Base-by-base conservation (phyloP, 2,888 invertebrate species). In the Heliothis peltigera region DNA sequence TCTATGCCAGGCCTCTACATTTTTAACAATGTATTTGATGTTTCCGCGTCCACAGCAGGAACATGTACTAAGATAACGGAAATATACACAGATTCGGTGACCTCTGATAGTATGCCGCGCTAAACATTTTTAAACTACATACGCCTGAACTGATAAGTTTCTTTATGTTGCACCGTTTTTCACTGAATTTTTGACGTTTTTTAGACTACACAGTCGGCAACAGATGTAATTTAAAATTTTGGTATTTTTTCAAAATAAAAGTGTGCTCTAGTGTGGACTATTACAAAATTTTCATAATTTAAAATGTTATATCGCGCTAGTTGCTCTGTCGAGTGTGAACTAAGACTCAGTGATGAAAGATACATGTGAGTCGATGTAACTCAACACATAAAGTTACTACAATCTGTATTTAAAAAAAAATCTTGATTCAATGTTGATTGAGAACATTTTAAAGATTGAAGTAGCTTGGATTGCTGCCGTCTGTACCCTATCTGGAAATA, bases 41-140 rank as follows among this genome's bases (percentile, higher is more conserved):
- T 57, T 70, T 70, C 64, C 44, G 64, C 22, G 52, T 59, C 35
- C 19, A 65, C 51, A 53, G 49, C 73, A 72, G 80, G 64, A 77
- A 80, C 56, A 52, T 47, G 61, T 47, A 56, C 54, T 58, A 52
- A 63, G 80, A 80, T 77, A 80, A 69, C 64, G 59, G 54, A 59
- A 55, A 70, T 54, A 58, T 72, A 57, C 63, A 71, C 64, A 64
- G 59, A 74, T 59, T 65, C 52, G 39, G 62, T 78, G 68, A 77
- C 75, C 74, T 77, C 15, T 60, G 64, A 67, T 70, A 51, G 77
- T 59, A 43, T 22, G 21, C 5, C 28, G 39, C 44, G 17, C 55
- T 53, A 25, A 59, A 73, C n/a, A 63, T 77, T 54, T 67, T 80
- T 52, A 67, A 61, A 58, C 48, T 48, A 25, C n/a, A n/a, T n/a